phyloP scores from a whole-genome alignment of 2,797 vertebrate genomes.

The Micromesistius poutassou region DNA sequence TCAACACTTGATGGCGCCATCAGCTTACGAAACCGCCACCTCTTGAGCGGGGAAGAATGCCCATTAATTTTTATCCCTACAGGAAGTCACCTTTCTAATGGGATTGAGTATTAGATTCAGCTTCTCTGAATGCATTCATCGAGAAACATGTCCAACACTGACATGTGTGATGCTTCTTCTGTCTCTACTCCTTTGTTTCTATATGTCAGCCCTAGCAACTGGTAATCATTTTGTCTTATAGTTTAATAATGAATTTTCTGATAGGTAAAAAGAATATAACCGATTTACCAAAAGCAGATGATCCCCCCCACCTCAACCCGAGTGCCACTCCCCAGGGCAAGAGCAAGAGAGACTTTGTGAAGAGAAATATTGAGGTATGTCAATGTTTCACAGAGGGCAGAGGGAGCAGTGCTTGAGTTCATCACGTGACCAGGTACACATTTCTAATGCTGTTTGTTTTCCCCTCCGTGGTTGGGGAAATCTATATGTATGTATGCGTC shows the following conservation, averaged over 20 bases:
- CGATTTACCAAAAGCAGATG: constrained; percentile 26
- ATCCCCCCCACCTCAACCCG: constrained; percentile 47
- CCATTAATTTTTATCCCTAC: background rate
- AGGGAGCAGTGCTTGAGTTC: constrained; percentile 30
- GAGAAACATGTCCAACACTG: background rate
- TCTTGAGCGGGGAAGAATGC: background rate
- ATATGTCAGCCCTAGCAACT: constrained; percentile 13
- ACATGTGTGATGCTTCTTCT: background rate
- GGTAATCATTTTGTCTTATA: constrained; percentile 11
- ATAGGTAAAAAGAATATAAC: constrained; percentile 43
- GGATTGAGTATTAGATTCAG: background rate
- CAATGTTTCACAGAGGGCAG: constrained; percentile 53
- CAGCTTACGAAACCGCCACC: constrained; percentile 19
- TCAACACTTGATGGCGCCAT: constrained; percentile 62
- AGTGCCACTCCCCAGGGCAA: constrained; percentile 53
- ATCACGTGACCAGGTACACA: constrained; percentile 36
- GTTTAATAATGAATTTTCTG: constrained; percentile 24
- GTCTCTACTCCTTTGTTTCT: background rate
- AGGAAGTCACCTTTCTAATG: no score
- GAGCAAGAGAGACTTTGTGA: constrained; percentile 82
- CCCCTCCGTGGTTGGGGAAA: constrained; percentile 23
- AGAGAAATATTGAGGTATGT: constrained; percentile 91
- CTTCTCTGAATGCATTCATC: background rate
- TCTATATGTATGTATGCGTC: background rate
- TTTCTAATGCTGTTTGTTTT: constrained; percentile 37